Conservation (phyloP, 2,888 invertebrate species). For the Tachystola acroxantha region DNA sequence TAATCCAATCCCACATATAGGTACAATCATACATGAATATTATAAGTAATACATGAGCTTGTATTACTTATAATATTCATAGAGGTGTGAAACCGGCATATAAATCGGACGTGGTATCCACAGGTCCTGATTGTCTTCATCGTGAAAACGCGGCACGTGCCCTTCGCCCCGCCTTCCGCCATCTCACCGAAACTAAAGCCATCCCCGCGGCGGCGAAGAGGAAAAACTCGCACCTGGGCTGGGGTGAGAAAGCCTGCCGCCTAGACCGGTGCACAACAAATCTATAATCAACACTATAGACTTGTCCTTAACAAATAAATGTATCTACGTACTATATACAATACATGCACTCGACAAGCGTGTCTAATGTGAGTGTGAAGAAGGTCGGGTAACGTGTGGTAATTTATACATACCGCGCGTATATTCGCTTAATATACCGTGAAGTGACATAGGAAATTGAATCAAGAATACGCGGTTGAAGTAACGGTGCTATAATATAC, state of each 20-base stretch:
- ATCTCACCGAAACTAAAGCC: slow-evolving; percentile 28
- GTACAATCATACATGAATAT: too few species aligned
- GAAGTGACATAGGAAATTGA: neutral
- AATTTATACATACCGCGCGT: slow-evolving; percentile 1
- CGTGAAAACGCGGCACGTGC: slow-evolving; percentile 59
- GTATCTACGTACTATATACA: neutral
- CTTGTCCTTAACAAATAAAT: too few species aligned
- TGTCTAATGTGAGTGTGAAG: slow-evolving; percentile 20
- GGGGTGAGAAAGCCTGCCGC: slow-evolving; percentile 14
- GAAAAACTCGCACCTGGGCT: slow-evolving; percentile 22
- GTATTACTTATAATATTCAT: too few species aligned
- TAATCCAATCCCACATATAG: too few species aligned
- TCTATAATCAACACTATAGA: too few species aligned
- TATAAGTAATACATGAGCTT: neutral
- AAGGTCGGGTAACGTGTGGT: slow-evolving; percentile 13
- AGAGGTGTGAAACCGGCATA: slow-evolving; percentile 31
- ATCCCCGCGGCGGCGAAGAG: slow-evolving; percentile 26
- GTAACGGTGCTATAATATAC: too few species aligned
- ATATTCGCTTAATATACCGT: neutral
- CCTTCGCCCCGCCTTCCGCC: slow-evolving; percentile 21
- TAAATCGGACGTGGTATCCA: slow-evolving; percentile 38
- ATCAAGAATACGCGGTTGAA: too few species aligned
- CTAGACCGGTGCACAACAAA: neutral
- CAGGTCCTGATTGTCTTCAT: slow-evolving; percentile 58
- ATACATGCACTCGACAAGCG: slow-evolving; percentile 18